Percentiles rank a stretch among this genome's conserved stretches.
phyloP scores from a whole-genome alignment of 2,888 invertebrate species.

The Erannis defoliaria region DNA sequence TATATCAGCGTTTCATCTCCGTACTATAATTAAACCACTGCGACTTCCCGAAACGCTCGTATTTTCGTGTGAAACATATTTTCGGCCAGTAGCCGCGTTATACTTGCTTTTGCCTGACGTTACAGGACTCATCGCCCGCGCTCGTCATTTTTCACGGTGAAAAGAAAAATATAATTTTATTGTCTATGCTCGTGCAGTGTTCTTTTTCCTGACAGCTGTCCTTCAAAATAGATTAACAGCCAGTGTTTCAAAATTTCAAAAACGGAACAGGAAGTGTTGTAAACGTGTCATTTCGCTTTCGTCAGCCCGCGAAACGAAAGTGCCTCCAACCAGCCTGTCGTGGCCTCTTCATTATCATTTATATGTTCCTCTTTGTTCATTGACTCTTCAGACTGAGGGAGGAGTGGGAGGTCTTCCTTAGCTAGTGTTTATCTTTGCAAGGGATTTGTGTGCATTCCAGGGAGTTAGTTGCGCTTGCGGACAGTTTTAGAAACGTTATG shows the following conservation, averaged over 20 bases:
- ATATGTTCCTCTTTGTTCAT: slow-evolving; percentile 25
- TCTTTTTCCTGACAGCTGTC: slow-evolving; percentile 31
- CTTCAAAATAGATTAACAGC: slow-evolving; percentile 32
- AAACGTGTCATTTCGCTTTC: slow-evolving; percentile 63
- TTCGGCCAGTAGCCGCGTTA: slow-evolving; percentile 70
- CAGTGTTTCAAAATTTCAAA: slow-evolving; percentile 50
- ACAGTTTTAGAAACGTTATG: slow-evolving; percentile 42
- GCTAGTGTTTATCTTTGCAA: slow-evolving; percentile 47
- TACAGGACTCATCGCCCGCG: slow-evolving; percentile 71
- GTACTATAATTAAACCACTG: slow-evolving; percentile 69
- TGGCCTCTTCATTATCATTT: slow-evolving; percentile 46
- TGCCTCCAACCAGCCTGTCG: slow-evolving; percentile 46
- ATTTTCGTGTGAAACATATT: slow-evolving; percentile 65
- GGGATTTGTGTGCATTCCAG: slow-evolving; percentile 50
- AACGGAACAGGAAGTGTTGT: slow-evolving; percentile 61
- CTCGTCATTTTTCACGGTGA: slow-evolving; percentile 66
- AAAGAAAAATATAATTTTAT: slow-evolving; percentile 16
- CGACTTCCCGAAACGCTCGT: slow-evolving; percentile 72
- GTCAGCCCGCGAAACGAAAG: slow-evolving; percentile 57
- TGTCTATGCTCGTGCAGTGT: slow-evolving; percentile 22
- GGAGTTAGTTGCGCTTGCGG: slow-evolving; percentile 35
- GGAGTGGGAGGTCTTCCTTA: slow-evolving; percentile 39
- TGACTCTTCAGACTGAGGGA: slow-evolving; percentile 19
- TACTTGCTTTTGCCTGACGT: slow-evolving; percentile 69
- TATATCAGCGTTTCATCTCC: slow-evolving; percentile 45